Evolutionary conservation across 2,797 vertebrate species (phyloP).

Genomic region (Synanceia verrucosa): DNA sequence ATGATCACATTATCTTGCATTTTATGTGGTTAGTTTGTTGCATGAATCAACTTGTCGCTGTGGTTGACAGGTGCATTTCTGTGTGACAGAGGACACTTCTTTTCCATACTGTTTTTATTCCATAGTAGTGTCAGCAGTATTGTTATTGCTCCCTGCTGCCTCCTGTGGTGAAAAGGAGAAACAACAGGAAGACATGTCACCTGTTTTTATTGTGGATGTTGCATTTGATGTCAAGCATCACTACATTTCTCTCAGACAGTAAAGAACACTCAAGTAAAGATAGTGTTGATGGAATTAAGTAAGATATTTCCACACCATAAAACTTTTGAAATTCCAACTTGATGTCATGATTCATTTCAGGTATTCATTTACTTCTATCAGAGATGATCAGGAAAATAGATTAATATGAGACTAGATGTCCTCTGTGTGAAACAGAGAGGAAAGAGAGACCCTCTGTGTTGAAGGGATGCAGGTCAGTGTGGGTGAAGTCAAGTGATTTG

Average conservation of each 20-base stretch:
- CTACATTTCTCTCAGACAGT: background rate
- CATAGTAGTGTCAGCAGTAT: background rate
- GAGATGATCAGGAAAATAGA: background rate
- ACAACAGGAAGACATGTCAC: background rate
- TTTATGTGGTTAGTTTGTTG: too few relatives aligned
- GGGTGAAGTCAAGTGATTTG: slow-evolving; percentile 8
- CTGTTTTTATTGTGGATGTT: background rate
- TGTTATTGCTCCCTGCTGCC: slow-evolving; percentile 31
- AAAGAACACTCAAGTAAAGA: background rate
- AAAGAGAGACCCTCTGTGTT: background rate
- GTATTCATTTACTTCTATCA: background rate
- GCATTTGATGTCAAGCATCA: background rate
- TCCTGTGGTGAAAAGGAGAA: slow-evolving; percentile 15
- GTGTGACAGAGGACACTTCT: background rate
- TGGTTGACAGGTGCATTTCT: slow-evolving; percentile 13
- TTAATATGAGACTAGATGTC: background rate
- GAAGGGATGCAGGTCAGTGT: slow-evolving; percentile 20
- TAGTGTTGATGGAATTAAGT: background rate
- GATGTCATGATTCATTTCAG: background rate
- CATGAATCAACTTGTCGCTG: too few relatives aligned
- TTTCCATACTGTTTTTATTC: background rate
- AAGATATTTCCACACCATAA: background rate
- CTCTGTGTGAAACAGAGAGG: background rate
- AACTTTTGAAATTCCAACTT: background rate
- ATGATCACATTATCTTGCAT: slow-evolving; percentile 11